Percentiles rank a stretch among this genome's conserved stretches.
Evolutionary conservation across 1,140 invertebrate species (phyloP).

Genomic region (Diabrotica undecimpunctata): DNA sequence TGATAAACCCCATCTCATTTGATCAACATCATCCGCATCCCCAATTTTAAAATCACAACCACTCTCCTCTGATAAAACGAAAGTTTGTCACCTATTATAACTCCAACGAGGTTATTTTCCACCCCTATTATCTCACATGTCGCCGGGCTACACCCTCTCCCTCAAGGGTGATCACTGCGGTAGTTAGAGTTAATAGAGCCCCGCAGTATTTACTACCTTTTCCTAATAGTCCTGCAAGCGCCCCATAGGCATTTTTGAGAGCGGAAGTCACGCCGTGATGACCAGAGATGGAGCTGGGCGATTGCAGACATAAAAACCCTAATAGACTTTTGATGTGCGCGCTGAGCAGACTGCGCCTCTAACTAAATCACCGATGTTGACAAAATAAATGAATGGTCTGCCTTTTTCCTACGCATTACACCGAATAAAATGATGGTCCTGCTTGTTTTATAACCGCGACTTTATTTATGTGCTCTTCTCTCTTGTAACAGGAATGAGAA

Average conservation of each 20-base stretch:
- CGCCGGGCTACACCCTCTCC: constrained; percentile 14
- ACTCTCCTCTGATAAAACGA: constrained; percentile 16
- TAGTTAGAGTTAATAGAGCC: constrained; percentile 35
- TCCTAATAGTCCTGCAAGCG: constrained; percentile 22
- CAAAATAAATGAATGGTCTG: constrained; percentile 29
- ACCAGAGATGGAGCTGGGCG: constrained; percentile 10
- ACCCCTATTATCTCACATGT: constrained; percentile 11
- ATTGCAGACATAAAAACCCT: constrained; percentile 26
- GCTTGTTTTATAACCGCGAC: constrained; percentile 26
- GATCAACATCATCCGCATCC: background rate
- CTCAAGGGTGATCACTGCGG: constrained; percentile 31
- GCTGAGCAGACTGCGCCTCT: constrained; percentile 14
- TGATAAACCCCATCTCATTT: background rate
- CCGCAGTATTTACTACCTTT: constrained; percentile 32
- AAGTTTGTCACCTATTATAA: constrained; percentile 18
- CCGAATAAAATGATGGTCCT: constrained; percentile 23
- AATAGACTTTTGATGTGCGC: constrained; percentile 30
- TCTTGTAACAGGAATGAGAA: background rate
- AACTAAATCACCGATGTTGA: constrained; percentile 31
- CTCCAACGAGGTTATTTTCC: constrained; percentile 18
- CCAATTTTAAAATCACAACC: constrained; percentile 11
- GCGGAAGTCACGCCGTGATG: background rate
- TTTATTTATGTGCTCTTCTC: constrained; percentile 20
- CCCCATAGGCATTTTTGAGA: constrained; percentile 12
- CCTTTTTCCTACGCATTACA: constrained; percentile 26